Evolutionary conservation across 2,797 vertebrate species (phyloP).

Genomic region (Astyanax mexicanus): DNA sequence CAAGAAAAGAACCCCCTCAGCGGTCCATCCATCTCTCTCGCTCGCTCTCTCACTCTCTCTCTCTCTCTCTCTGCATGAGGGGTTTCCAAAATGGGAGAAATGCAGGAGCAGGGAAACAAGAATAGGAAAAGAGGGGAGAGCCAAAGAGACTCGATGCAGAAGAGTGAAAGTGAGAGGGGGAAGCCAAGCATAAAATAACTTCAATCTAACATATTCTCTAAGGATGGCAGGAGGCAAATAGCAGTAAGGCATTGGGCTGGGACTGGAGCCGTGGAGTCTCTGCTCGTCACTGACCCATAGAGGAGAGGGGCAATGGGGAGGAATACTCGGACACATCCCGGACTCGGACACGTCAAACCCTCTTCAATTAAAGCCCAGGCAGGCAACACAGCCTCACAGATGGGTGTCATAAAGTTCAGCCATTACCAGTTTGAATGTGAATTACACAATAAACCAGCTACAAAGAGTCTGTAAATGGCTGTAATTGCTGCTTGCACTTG

Average conservation of each 20-base stretch:
- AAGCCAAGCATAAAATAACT: slow-evolving; percentile 84
- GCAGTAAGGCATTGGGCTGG: slow-evolving; percentile 66
- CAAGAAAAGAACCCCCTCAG: slow-evolving; percentile 4
- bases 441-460: slow-evolving; percentile 23
- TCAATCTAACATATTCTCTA: slow-evolving; percentile 79
- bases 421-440: slow-evolving; percentile 60
- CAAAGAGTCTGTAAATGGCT: too few relatives aligned
- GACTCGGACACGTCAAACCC: too few relatives aligned
- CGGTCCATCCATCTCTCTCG: slow-evolving; percentile 42
- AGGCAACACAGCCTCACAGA: slow-evolving; percentile 77
- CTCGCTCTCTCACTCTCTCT: slow-evolving; percentile 19
- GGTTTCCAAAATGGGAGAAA: slow-evolving; percentile 70
- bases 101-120: slow-evolving; percentile 61
- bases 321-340: slow-evolving; percentile 67
- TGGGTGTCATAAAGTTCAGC: slow-evolving; percentile 82
- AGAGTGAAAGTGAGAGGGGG: slow-evolving; percentile 78
- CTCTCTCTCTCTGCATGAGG: slow-evolving; percentile 73
- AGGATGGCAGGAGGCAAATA: slow-evolving; percentile 77
- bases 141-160: slow-evolving; percentile 80
- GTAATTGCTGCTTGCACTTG: too few relatives aligned
- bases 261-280: slow-evolving; percentile 73
- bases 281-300: slow-evolving; percentile 77
- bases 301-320: slow-evolving; percentile 79
- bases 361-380: slow-evolving; percentile 82
- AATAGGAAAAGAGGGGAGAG: slow-evolving; percentile 58